Evolutionary conservation across 1,140 invertebrate species (phyloP).

Genomic region (Condylostylus longicornis): DNA sequence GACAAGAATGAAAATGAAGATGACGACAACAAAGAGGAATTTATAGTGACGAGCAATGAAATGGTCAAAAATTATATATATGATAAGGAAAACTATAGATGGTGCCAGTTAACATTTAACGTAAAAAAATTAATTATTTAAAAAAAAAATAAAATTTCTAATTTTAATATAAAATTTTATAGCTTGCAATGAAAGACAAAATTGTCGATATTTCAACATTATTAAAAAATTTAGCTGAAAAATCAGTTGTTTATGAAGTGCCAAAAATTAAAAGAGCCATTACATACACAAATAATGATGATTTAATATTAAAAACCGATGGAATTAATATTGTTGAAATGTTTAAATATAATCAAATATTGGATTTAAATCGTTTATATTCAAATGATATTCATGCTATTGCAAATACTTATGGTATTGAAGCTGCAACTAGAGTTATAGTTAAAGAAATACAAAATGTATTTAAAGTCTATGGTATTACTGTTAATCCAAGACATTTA

Average conservation of each 20-base stretch:
- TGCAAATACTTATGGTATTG: constrained; percentile 83
- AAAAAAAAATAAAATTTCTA: constrained; percentile 5
- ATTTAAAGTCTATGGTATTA: constrained; percentile 91
- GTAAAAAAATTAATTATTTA: constrained; percentile 31
- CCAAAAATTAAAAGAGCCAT: constrained; percentile 72
- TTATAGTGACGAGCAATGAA: constrained; percentile 31
- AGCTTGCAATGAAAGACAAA: constrained; percentile 48
- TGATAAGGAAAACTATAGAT: constrained; percentile 52
- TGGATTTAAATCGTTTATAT: constrained; percentile 79
- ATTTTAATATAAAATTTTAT: too few relatives aligned
- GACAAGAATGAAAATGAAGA: constrained; percentile 32
- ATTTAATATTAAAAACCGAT: constrained; percentile 72
- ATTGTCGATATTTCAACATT: constrained; percentile 65
- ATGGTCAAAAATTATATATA: constrained; percentile 50
- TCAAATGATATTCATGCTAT: constrained; percentile 91
- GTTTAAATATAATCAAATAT: constrained; percentile 59
- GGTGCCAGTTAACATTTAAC: constrained; percentile 55
- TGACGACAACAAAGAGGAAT: constrained; percentile 38
- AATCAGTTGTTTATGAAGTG: constrained; percentile 65
- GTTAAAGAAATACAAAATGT: constrained; percentile 83
- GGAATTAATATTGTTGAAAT: constrained; percentile 88
- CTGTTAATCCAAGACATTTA: constrained; percentile 86
- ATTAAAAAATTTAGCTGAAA: constrained; percentile 54
- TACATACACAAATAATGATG: constrained; percentile 41
- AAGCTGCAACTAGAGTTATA: constrained; percentile 83